A percentile compares a stretch with the other conserved stretches of the same genome.
phyloP scores from a whole-genome alignment of 2,888 invertebrate genomes.

The Callosobruchus maculatus region DNA sequence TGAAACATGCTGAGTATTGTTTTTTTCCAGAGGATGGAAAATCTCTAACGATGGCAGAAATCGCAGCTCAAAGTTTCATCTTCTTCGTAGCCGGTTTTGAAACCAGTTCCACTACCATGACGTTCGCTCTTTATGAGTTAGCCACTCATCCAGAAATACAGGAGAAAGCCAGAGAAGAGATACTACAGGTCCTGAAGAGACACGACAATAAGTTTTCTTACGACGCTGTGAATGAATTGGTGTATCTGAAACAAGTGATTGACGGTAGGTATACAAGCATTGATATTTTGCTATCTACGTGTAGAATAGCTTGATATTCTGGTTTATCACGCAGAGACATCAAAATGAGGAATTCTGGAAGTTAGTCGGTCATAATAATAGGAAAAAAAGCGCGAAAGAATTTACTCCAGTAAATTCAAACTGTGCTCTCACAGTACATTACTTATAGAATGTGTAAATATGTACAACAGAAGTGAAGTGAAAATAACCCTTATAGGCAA shows the following conservation, averaged over 20 bases:
- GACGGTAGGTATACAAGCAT: slow-evolving; percentile 22
- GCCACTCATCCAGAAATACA: slow-evolving; percentile 22
- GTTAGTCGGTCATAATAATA: too few relatives aligned
- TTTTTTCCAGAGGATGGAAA: slow-evolving; percentile 9
- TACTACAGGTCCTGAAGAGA: slow-evolving; percentile 19
- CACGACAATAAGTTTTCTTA: slow-evolving; percentile 24
- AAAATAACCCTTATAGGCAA: too few relatives aligned
- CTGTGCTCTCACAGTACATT: too few relatives aligned
- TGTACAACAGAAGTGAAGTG: too few relatives aligned
- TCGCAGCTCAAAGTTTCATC: slow-evolving; percentile 26
- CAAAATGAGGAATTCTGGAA: too few relatives aligned
- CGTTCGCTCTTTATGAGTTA: slow-evolving; percentile 25
- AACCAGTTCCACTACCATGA: slow-evolving; percentile 29
- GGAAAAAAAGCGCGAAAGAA: too few relatives aligned
- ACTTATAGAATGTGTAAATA: too few relatives aligned
- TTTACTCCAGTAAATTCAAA: too few relatives aligned
- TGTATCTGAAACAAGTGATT: slow-evolving; percentile 24
- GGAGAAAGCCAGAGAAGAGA: slow-evolving; percentile 23
- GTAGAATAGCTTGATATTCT: too few relatives aligned
- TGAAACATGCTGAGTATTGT: neutral
- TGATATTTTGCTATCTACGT: too few relatives aligned
- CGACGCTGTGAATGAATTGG: slow-evolving; percentile 28
- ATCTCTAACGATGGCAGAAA: slow-evolving; percentile 17
- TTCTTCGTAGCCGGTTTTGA: slow-evolving; percentile 30
- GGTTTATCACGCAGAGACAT: too few relatives aligned